Base-by-base conservation (phyloP, 2,113 vertebrate genomes). In the Aplodontia rufa region DNA sequence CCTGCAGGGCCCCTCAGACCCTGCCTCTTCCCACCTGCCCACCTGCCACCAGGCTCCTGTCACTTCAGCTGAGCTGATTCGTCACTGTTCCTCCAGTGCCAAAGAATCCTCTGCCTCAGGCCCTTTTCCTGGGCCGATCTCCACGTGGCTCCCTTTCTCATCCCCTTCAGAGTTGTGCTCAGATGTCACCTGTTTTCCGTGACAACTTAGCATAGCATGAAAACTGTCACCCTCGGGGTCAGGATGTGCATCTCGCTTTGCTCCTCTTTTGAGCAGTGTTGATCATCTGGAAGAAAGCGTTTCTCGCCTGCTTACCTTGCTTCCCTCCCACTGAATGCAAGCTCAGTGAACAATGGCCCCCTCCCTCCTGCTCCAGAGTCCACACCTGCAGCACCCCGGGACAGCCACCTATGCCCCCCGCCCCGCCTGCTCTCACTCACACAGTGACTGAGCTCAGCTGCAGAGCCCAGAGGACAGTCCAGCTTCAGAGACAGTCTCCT, bases 81-180 rank as follows among this genome's bases (percentile, higher is more conserved):
- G 13, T 20, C 6, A 4, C 5, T 3, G 3, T 7, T 35, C 35
- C 42, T 20, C 0, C 0, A 62, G 0, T 22, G 45, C 16, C 45
- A 4, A 82, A 35, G 28, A 8, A 7, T 51, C 9, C 14, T n/a
- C n/a, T 12, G 6, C 20, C 40, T 4, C n/a, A 47, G 51, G 32
- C 7, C 78, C 78, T 81, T 91, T 58, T n/a, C n/a, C n/a, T n/a
- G n/a, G n/a, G n/a, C 22, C 3, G 47, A 11, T 30, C 22, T 10
- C 60, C 37, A 45, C 0, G 0, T 45, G 60, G 20, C 45, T 66
- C 8, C 16, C 14, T 28, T 37, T 12, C 30, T 42, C n/a, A 1
- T 5, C 37, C 22, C 37, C 71, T 32, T 35, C 55, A 53, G 69
- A 26, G 0, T 2, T n/a, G 55, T 64, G 28, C 45, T 64, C 81